A percentile compares a stretch with the other conserved stretches of the same genome.
Evolutionary conservation across 2,113 vertebrate genomes (phyloP).

Genomic region (Pedionomus torquatus): DNA sequence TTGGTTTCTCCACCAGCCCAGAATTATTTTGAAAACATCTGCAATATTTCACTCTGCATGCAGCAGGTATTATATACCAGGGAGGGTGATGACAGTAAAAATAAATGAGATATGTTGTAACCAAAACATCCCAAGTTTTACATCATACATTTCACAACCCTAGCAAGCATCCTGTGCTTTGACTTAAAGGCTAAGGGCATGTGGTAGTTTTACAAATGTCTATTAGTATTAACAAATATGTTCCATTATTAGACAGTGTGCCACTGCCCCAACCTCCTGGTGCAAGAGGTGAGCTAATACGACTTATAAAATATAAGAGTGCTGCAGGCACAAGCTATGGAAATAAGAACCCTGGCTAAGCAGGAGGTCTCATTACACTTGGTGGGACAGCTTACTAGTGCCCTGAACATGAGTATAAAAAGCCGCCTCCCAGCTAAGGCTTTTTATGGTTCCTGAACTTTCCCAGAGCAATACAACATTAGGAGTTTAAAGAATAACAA

Average conservation of each 20-base stretch:
- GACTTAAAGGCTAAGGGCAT: constrained; percentile 45
- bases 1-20: constrained; percentile 52
- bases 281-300: constrained; percentile 61
- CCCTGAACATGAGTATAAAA: constrained; percentile 27
- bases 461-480: constrained; percentile 11
- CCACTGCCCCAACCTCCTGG: constrained; percentile 42
- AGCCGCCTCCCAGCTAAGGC: constrained; percentile 39
- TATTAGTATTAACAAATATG: constrained; percentile 54
- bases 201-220: constrained; percentile 60
- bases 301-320: constrained; percentile 40
- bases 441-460: constrained; percentile 60
- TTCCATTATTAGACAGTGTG: constrained; percentile 61
- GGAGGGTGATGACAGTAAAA: constrained; percentile 72
- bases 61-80: constrained; percentile 66
- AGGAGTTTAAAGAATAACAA: constrained; percentile 22
- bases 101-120: constrained; percentile 75
- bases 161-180: constrained; percentile 60
- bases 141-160: constrained; percentile 67
- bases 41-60: constrained; percentile 66
- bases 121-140: constrained; percentile 70
- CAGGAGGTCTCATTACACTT: constrained; percentile 63
- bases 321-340: constrained; percentile 50
- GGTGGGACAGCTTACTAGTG: constrained; percentile 31
- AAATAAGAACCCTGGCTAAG: constrained; percentile 27
- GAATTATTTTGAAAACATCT: constrained; percentile 76